Percentiles rank a stretch among this genome's conserved stretches.
Evolutionary conservation across 2,113 vertebrate species (phyloP).

Genomic region (Dasyurus viverrinus): DNA sequence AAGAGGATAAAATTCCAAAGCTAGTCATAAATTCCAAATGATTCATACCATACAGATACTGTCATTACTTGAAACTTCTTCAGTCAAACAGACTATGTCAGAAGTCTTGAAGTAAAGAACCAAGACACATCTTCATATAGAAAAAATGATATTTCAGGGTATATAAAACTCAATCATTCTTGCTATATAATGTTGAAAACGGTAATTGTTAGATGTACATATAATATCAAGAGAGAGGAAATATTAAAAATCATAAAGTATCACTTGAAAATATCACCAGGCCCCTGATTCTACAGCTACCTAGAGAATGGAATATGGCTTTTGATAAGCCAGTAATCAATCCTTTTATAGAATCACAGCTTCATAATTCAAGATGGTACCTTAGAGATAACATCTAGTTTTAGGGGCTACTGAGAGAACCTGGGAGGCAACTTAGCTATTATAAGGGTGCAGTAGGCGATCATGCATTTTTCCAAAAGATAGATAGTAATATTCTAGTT

Average conservation of each 20-base stretch:
- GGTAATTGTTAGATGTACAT: not conserved
- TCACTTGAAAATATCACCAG: not conserved
- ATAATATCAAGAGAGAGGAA: not conserved
- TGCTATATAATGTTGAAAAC: not conserved
- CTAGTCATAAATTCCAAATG: slow-evolving; percentile 58
- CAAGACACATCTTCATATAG: not conserved
- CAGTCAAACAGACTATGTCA: slow-evolving; percentile 45
- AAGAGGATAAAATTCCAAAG: slow-evolving; percentile 50
- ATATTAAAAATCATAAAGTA: slow-evolving; percentile 4
- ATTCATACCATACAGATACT: slow-evolving; percentile 46
- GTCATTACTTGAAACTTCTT: slow-evolving; percentile 63
- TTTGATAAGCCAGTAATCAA: slow-evolving; percentile 26
- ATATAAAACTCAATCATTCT: not conserved
- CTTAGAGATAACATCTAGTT: not conserved
- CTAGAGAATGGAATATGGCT: slow-evolving; percentile 16
- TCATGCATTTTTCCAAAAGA: not conserved
- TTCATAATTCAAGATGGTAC: not conserved
- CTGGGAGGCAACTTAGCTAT: not conserved
- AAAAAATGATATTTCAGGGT: not conserved
- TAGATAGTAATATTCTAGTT: not conserved
- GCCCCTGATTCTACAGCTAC: not conserved
- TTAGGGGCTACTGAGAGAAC: not conserved
- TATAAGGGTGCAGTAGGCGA: not conserved
- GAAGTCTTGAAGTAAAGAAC: slow-evolving; percentile 44
- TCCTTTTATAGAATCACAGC: slow-evolving; percentile 33